phyloP scores from a whole-genome alignment of 2,888 invertebrate species.

The Dioctria rufipes region DNA sequence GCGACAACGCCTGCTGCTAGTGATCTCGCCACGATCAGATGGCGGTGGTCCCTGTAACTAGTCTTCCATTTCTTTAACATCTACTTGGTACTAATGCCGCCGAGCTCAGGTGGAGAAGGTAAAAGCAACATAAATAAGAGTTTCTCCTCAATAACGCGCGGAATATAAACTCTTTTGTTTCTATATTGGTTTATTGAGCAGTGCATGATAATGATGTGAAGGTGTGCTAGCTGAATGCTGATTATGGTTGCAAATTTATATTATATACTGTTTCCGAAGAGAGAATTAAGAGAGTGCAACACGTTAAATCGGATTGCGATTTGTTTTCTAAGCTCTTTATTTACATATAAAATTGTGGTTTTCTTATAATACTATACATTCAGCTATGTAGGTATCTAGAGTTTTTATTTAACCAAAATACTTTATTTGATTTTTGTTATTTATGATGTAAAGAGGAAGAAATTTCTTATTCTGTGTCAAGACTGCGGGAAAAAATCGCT shows the following conservation, averaged over 20 bases:
- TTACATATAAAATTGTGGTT: no score
- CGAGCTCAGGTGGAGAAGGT: slow-evolving; percentile 15
- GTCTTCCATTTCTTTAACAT: slow-evolving; percentile 36
- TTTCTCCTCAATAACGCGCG: background rate
- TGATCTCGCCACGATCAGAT: slow-evolving; percentile 19
- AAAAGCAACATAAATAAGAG: background rate
- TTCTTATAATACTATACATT: no score
- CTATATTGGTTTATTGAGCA: background rate
- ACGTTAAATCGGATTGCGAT: no score
- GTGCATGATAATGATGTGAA: background rate
- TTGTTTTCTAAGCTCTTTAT: no score
- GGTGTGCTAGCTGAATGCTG: background rate
- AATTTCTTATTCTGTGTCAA: no score
- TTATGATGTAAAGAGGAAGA: no score
- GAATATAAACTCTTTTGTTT: background rate
- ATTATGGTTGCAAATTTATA: background rate
- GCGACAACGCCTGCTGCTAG: slow-evolving; percentile 30
- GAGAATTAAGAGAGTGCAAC: background rate
- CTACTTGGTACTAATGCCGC: background rate
- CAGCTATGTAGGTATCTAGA: no score
- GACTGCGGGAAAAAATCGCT: no score
- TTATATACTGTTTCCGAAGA: background rate
- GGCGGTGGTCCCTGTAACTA: slow-evolving; percentile 13
- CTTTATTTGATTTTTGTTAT: no score
- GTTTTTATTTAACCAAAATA: no score